phyloP scores from a whole-genome alignment of 2,888 invertebrate species.

The Drosophila antonietae region DNA sequence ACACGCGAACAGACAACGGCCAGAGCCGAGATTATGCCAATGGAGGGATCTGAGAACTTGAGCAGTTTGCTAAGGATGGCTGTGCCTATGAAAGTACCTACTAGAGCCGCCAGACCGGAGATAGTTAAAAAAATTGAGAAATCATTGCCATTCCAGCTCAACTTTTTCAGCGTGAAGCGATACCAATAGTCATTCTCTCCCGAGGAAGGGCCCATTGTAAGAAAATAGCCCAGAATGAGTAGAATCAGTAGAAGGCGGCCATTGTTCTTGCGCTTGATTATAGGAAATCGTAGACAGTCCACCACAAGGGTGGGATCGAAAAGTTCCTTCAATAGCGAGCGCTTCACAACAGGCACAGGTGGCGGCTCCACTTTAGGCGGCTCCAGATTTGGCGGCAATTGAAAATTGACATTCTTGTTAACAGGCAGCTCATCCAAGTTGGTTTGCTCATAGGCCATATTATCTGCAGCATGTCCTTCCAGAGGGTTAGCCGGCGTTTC shows the following conservation, averaged over 20 bases:
- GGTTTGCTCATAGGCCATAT: slow-evolving; percentile 76
- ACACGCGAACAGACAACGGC: slow-evolving; percentile 81
- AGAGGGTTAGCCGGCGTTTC: slow-evolving; percentile 45
- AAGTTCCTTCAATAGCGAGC: slow-evolving; percentile 77
- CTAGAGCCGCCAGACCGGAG: slow-evolving; percentile 76
- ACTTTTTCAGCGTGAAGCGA: slow-evolving; percentile 79
- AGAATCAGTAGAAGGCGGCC: slow-evolving; percentile 79
- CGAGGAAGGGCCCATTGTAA: slow-evolving; percentile 80
- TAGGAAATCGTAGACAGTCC: slow-evolving; percentile 81
- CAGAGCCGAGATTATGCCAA: slow-evolving; percentile 82
- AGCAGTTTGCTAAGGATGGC: slow-evolving; percentile 83
- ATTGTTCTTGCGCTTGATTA: slow-evolving; percentile 79
- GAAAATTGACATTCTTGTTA: slow-evolving; percentile 79
- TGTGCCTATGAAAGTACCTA: slow-evolving; percentile 84
- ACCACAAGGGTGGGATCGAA: slow-evolving; percentile 83
- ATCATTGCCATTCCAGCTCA: slow-evolving; percentile 84
- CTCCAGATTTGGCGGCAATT: slow-evolving; percentile 62
- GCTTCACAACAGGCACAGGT: slow-evolving; percentile 38
- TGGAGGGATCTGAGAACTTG: slow-evolving; percentile 81
- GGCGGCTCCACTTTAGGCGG: slow-evolving; percentile 55
- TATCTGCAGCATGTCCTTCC: slow-evolving; percentile 65
- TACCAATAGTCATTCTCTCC: slow-evolving; percentile 84
- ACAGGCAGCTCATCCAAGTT: slow-evolving; percentile 65
- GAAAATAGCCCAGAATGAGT: slow-evolving; percentile 79
- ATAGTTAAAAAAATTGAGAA: slow-evolving; percentile 82